phyloP scores from a whole-genome alignment of 2,113 vertebrate genomes.

The Dipodomys ordii region DNA sequence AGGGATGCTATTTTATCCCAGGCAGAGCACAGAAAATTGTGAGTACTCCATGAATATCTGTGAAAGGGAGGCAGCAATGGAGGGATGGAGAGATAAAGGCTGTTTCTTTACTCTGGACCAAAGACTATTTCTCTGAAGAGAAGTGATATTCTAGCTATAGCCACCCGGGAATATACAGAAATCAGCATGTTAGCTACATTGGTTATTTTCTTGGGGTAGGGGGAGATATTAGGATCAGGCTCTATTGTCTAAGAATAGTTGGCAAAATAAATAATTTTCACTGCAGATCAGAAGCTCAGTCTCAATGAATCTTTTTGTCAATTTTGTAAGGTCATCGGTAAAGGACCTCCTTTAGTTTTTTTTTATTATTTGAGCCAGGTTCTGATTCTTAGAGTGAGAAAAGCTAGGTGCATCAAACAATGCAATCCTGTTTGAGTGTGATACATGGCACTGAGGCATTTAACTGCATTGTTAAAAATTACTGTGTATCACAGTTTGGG shows the following conservation, averaged over 20 bases:
- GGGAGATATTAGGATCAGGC: neutral
- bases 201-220: neutral
- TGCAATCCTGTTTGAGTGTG: neutral
- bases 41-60: neutral
- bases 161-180: too few species aligned
- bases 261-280: constrained; percentile 16
- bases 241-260: constrained; percentile 20
- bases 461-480: neutral
- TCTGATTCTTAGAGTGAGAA: neutral
- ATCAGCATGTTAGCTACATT: neutral
- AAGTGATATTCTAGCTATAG: too few species aligned
- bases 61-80: neutral
- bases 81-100: neutral
- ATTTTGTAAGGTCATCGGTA: neutral
- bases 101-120: neutral
- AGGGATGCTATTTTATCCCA: neutral
- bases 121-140: neutral
- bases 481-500: neutral
- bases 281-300: neutral
- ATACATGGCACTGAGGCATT: neutral
- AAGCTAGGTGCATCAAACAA: neutral
- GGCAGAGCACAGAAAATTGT: neutral
- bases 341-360: neutral
- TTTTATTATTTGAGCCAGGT: neutral
- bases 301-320: neutral